Percentiles rank a stretch among this genome's conserved stretches.
Evolutionary conservation across 2,888 invertebrate genomes (phyloP).

Genomic region (Leptopilina drosophilae): DNA sequence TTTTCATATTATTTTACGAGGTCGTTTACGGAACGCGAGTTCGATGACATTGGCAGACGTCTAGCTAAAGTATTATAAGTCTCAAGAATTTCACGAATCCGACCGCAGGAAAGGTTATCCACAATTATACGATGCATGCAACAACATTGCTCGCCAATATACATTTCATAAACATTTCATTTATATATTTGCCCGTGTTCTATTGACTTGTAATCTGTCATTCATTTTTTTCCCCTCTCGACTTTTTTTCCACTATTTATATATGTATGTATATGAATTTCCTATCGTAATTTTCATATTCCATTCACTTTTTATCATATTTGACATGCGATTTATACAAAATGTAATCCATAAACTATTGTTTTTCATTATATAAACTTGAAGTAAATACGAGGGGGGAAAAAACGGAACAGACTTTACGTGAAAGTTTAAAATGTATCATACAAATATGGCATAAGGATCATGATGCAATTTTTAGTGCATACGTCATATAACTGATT

Average conservation of each 20-base stretch:
- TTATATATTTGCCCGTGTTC: neutral
- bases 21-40: slow-evolving; percentile 31
- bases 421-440: too few relatives aligned
- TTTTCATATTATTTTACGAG: slow-evolving; percentile 22
- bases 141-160: neutral
- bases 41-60: slow-evolving; percentile 35
- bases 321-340: slow-evolving; percentile 2
- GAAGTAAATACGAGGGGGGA: too few relatives aligned
- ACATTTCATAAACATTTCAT: too few relatives aligned
- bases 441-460: too few relatives aligned
- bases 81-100: slow-evolving; percentile 38
- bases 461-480: too few relatives aligned
- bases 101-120: slow-evolving; percentile 29
- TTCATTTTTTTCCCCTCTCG: neutral
- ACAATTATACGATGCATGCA: slow-evolving; percentile 18
- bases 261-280: neutral
- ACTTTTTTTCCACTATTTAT: neutral
- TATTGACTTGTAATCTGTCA: slow-evolving; percentile 1
- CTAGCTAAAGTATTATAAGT: slow-evolving; percentile 25
- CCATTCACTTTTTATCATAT: neutral
- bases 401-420: too few relatives aligned
- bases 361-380: neutral
- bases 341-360: slow-evolving; percentile 1
- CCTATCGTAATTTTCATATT: slow-evolving; percentile 6
- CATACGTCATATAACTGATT: too few relatives aligned